Conservation (phyloP, 2,797 vertebrate species). For the Gymnoscopelus braueri region DNA sequence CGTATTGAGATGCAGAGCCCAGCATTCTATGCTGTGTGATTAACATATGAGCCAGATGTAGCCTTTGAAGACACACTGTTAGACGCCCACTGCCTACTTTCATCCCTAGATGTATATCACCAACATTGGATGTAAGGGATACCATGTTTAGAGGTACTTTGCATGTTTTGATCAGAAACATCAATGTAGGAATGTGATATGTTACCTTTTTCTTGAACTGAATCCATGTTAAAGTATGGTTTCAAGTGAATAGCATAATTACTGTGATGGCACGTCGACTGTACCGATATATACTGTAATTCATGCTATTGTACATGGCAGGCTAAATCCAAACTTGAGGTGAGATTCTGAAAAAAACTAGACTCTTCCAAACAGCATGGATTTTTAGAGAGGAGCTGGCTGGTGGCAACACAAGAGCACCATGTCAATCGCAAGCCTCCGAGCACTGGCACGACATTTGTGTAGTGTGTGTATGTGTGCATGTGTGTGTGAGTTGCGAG, state of each 20-base stretch:
- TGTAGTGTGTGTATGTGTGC: conserved; percentile 12
- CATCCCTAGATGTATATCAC: conserved; percentile 2
- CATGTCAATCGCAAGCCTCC: conserved; percentile 53
- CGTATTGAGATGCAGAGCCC: conserved; percentile 78
- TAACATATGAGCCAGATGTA: conserved; percentile 64
- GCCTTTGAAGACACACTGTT: conserved; percentile 47
- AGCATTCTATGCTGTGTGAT: conserved; percentile 65
- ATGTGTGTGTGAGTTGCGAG: conserved; percentile 15
- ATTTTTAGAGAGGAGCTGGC: conserved; percentile 5
- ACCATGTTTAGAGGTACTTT: too few species aligned
- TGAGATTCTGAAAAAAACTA: conserved; percentile 15
- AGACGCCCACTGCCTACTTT: conserved; percentile 7
- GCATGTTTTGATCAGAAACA: conserved; percentile 2
- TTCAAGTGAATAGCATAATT: background rate
- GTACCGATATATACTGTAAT: background rate
- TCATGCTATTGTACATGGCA: background rate
- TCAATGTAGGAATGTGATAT: background rate
- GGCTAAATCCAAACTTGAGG: conserved; percentile 25
- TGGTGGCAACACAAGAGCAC: conserved; percentile 20
- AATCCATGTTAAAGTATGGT: background rate
- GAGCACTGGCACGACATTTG: conserved; percentile 7
- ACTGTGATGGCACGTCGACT: too few species aligned
- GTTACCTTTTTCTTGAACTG: background rate
- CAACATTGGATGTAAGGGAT: conserved; percentile 10
- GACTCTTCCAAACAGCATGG: background rate